Percentiles rank a stretch among this genome's conserved stretches.
These are phyloP conservation scores for Leptopilina boulardi DNA, from an alignment of 1,140 invertebrate genomes.

Conservation along the genomic window DNA sequence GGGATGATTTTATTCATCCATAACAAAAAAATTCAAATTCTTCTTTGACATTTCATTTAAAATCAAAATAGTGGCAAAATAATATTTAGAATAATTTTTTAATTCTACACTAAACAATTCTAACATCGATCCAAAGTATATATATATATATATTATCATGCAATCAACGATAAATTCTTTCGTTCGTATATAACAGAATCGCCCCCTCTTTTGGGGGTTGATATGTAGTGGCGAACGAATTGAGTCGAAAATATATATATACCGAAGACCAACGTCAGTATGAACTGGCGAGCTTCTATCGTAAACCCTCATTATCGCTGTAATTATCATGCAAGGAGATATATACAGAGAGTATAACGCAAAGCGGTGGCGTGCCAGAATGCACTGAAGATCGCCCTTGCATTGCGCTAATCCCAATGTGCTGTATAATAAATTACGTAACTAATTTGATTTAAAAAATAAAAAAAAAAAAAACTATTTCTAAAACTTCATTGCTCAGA, in stretches of 20 bases:
- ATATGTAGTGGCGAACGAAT: slow-evolving; percentile 41
- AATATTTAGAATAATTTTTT: slow-evolving; percentile 7
- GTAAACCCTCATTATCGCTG: slow-evolving; percentile 68
- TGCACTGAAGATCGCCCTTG: slow-evolving; percentile 58
- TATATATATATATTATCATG: slow-evolving; percentile 18
- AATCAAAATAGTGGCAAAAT: not conserved
- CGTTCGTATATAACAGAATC: slow-evolving; percentile 47
- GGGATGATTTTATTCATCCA: not conserved
- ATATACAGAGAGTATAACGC: slow-evolving; percentile 55
- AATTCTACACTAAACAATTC: not conserved
- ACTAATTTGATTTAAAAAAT: slow-evolving; percentile 58
- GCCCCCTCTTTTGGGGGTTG: slow-evolving; percentile 39
- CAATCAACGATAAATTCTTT: slow-evolving; percentile 58
- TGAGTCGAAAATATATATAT: slow-evolving; percentile 46
- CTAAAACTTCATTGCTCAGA: not conserved
- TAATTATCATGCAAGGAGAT: slow-evolving; percentile 67
- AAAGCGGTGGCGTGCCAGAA: slow-evolving; percentile 57
- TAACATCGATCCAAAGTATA: slow-evolving; percentile 2
- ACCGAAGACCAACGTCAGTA: slow-evolving; percentile 46
- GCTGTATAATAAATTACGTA: slow-evolving; percentile 54
- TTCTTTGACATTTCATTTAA: not conserved
- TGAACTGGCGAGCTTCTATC: slow-evolving; percentile 62
- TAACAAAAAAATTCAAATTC: too few relatives aligned
- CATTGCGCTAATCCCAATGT: slow-evolving; percentile 52
- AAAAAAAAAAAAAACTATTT: not conserved